phyloP scores from a whole-genome alignment of 23 tunicate genomes.

The Diplosoma virens region DNA sequence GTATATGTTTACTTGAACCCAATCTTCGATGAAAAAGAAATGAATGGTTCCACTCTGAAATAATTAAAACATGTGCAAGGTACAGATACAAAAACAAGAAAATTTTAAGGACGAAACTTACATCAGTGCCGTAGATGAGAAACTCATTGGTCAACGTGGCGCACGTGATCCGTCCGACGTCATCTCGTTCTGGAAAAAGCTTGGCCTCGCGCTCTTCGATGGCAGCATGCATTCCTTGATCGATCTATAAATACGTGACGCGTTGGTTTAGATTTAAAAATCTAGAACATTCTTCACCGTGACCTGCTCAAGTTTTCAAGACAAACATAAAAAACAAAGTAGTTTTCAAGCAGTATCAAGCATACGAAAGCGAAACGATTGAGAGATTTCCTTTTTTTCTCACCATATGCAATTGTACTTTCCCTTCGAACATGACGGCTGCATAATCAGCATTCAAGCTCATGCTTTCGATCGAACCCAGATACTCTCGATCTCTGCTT shows the following conservation, averaged over 20 bases:
- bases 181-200: constrained; percentile 81
- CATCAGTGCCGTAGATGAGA: constrained; percentile 82
- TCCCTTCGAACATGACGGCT: constrained; percentile 88
- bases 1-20: constrained; percentile 72
- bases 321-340: too few relatives aligned
- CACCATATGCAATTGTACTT: constrained; percentile 82
- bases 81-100: background rate
- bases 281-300: too few relatives aligned
- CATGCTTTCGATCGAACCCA: constrained; percentile 84
- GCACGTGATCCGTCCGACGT: constrained; percentile 64
- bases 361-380: too few relatives aligned
- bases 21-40: constrained; percentile 81
- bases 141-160: constrained; percentile 79
- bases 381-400: too few relatives aligned
- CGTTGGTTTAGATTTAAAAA: too few relatives aligned
- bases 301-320: too few relatives aligned
- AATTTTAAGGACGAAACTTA: constrained; percentile 17
- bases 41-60: constrained; percentile 60
- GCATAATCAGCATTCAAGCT: constrained; percentile 76
- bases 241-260: too few relatives aligned
- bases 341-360: too few relatives aligned
- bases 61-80: background rate
- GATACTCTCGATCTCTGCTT: constrained; percentile 72
- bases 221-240: constrained; percentile 46
- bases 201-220: constrained; percentile 81